Evolutionary conservation across 2,797 vertebrate species (phyloP).

Genomic region (Sparidentex hasta): DNA sequence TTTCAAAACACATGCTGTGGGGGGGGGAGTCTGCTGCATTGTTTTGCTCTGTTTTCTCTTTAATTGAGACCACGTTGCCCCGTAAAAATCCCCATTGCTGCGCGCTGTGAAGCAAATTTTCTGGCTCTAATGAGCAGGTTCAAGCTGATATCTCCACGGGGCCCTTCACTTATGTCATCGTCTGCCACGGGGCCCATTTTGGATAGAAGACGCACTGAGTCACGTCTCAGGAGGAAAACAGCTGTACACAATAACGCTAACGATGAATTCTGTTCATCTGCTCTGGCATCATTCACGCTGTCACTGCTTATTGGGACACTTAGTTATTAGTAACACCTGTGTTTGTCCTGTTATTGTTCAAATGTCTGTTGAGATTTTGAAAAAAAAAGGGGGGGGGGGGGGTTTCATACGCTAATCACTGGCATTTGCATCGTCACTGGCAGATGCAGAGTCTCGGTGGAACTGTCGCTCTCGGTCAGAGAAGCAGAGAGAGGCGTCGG

Average conservation of each 20-base stretch:
- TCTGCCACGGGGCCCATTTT: not conserved
- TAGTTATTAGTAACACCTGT: not conserved
- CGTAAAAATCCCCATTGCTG: not conserved
- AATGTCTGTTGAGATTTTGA: not conserved
- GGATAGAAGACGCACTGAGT: not conserved
- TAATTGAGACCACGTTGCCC: not conserved
- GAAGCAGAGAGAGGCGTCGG: no score
- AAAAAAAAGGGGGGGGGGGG: not conserved
- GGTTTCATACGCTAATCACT: not conserved
- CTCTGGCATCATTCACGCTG: not conserved
- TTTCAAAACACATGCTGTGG: not conserved
- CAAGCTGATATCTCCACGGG: not conserved
- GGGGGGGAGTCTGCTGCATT: not conserved
- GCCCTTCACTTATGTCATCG: not conserved
- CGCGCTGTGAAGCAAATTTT: not conserved
- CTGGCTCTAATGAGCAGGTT: slow-evolving; percentile 2
- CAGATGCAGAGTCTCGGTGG: not conserved
- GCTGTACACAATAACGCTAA: not conserved
- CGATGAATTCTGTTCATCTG: not conserved
- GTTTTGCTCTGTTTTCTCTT: not conserved
- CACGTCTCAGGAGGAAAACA: not conserved
- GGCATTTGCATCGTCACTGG: not conserved
- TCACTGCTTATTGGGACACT: not conserved
- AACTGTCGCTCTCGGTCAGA: no score
- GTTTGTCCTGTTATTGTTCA: not conserved